Percentiles rank a stretch among this genome's conserved stretches.
These are phyloP conservation scores for Ricordea florida DNA, from an alignment of 92 coral and sea anemone species.

Conservation along the genomic window DNA sequence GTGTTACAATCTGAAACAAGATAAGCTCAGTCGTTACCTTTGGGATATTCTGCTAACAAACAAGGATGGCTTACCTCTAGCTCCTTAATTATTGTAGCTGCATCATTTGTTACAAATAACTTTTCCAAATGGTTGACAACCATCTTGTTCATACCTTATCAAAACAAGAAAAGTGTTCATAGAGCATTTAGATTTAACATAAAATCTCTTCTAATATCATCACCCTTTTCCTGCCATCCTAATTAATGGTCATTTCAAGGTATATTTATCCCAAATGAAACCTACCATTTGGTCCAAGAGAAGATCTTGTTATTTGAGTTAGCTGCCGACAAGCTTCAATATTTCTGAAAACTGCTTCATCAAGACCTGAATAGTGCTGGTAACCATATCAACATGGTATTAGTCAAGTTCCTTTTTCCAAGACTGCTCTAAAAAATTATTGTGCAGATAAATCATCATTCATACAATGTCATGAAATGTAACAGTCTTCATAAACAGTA, in stretches of 20 bases:
- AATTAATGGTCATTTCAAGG: no score
- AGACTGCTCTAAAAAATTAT: no score
- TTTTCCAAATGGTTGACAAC: constrained; percentile 94
- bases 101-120: constrained; percentile 98
- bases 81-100: constrained; percentile 97
- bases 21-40: no score
- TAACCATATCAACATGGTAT: not conserved
- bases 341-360: constrained; percentile 94
- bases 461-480: no score
- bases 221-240: no score
- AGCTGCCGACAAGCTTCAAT: constrained; percentile 92
- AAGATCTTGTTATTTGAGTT: constrained; percentile 84
- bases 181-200: no score
- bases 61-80: constrained; percentile 80
- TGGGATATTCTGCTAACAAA: no score
- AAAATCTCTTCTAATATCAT: no score
- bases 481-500: no score
- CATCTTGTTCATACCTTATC: constrained; percentile 96
- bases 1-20: no score
- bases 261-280: not conserved
- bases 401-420: constrained; percentile 24
- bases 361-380: constrained; percentile 87
- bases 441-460: no score
- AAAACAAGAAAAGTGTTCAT: not conserved
- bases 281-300: constrained; percentile 97